Conservation (phyloP, 2,888 invertebrate genomes). For the Caenorhabditis plicata region DNA sequence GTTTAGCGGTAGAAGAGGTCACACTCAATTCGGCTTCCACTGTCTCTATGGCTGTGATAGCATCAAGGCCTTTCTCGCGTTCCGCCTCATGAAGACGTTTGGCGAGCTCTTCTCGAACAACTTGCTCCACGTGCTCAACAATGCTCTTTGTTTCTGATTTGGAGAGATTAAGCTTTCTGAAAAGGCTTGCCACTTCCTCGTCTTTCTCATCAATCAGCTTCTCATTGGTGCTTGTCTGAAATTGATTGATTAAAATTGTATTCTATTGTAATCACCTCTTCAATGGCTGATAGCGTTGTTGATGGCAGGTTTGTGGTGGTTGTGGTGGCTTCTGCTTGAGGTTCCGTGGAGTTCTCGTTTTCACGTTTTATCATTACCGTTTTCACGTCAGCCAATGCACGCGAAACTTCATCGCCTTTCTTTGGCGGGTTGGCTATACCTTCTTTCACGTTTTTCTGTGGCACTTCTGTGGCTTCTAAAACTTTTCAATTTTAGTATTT, state of each 20-base stretch:
- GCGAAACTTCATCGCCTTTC: neutral
- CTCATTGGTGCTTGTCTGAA: no score
- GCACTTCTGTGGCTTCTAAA: neutral
- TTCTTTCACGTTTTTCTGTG: slow-evolving; percentile 4
- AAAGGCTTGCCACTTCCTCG: slow-evolving; percentile 20
- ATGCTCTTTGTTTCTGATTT: slow-evolving; percentile 30
- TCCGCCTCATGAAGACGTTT: slow-evolving; percentile 17
- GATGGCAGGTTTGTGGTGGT: slow-evolving; percentile 2
- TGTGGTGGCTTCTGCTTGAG: neutral
- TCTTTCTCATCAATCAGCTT: no score
- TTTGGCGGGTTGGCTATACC: slow-evolving; percentile 12
- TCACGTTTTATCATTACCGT: slow-evolving; percentile 8
- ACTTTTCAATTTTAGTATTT: neutral
- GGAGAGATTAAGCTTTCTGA: slow-evolving; percentile 37
- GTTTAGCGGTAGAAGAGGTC: slow-evolving; percentile 7
- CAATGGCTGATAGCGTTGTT: neutral
- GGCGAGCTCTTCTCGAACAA: slow-evolving; percentile 31
- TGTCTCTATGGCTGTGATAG: neutral
- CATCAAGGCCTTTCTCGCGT: neutral
- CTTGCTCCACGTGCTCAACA: slow-evolving; percentile 35
- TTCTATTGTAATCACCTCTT: no score
- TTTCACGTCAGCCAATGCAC: slow-evolving; percentile 18
- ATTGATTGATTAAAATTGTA: no score
- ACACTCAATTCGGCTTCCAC: neutral
- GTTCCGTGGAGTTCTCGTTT: neutral